These are phyloP conservation scores for Recurvirostra avosetta DNA, from an alignment of 2,113 vertebrate species.

Conservation along the genomic window DNA sequence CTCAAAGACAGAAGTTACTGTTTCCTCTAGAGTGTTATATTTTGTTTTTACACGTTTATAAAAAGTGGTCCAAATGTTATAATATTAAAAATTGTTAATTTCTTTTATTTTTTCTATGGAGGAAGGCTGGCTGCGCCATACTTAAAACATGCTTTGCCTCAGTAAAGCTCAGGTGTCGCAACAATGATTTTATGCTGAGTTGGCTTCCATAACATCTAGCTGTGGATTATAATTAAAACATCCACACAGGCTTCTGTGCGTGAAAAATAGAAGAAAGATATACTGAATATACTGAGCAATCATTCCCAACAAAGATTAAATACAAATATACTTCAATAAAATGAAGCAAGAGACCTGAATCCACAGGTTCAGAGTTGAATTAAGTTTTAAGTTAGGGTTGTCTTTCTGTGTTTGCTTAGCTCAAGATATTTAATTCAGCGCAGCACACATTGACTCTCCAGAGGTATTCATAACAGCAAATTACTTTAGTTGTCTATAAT, in stretches of 20 bases:
- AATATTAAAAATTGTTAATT: not conserved
- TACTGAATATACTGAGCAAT: not conserved
- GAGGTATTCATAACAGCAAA: not conserved
- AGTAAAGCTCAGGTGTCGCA: not conserved
- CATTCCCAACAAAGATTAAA: not conserved
- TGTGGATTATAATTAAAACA: not conserved
- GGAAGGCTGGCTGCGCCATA: not conserved
- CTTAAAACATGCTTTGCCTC: not conserved
- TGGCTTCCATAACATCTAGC: not conserved
- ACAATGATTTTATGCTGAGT: not conserved
- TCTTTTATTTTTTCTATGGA: not conserved
- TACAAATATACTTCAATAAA: not conserved
- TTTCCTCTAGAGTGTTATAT: not conserved
- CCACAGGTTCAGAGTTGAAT: constrained; percentile 13
- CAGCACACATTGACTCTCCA: not conserved
- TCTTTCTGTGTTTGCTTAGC: not conserved
- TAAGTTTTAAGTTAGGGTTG: not conserved
- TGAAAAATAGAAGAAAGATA: not conserved
- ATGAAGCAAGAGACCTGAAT: not conserved
- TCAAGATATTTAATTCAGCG: constrained; percentile 24
- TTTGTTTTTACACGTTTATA: not conserved
- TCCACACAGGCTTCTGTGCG: not conserved
- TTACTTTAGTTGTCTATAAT: not conserved
- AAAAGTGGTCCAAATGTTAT: not conserved
- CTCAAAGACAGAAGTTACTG: not conserved